Evolutionary conservation across 2,113 vertebrate species (phyloP).

Genomic region (Bombycilla garrulus): DNA sequence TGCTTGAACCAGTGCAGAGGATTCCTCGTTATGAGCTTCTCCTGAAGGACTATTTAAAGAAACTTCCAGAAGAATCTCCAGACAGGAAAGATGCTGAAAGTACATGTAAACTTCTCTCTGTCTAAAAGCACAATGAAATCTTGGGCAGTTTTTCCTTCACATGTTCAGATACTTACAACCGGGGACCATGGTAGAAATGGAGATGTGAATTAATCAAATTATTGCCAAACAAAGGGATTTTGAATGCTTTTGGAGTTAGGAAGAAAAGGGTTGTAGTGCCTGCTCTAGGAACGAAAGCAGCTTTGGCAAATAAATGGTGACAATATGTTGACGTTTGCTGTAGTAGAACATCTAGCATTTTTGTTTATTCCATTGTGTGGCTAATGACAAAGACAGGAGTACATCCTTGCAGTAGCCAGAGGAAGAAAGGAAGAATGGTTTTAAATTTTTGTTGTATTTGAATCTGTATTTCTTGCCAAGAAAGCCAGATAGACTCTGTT

Average conservation of each 20-base stretch:
- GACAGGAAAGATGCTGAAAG: slow-evolving; percentile 93
- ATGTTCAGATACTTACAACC: not conserved
- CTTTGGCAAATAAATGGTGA: not conserved
- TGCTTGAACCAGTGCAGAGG: slow-evolving; percentile 96
- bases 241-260: not conserved
- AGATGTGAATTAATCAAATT: not conserved
- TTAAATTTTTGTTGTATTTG: not conserved
- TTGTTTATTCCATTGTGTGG: not conserved
- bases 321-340: not conserved
- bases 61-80: slow-evolving; percentile 84
- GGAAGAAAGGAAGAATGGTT: not conserved
- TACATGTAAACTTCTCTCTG: slow-evolving; percentile 62
- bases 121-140: not conserved
- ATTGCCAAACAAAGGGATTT: not conserved
- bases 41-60: slow-evolving; percentile 95
- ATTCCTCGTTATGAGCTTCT: slow-evolving; percentile 95
- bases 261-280: not conserved
- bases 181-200: not conserved
- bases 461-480: not conserved
- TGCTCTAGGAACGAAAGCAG: not conserved
- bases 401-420: not conserved
- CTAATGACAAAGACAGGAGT: not conserved
- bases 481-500: not conserved
- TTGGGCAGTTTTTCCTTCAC: not conserved
- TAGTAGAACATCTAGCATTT: not conserved